These are phyloP conservation scores for Acipenser ruthenus DNA, from an alignment of 2,797 vertebrate species.

Conservation along the genomic window DNA sequence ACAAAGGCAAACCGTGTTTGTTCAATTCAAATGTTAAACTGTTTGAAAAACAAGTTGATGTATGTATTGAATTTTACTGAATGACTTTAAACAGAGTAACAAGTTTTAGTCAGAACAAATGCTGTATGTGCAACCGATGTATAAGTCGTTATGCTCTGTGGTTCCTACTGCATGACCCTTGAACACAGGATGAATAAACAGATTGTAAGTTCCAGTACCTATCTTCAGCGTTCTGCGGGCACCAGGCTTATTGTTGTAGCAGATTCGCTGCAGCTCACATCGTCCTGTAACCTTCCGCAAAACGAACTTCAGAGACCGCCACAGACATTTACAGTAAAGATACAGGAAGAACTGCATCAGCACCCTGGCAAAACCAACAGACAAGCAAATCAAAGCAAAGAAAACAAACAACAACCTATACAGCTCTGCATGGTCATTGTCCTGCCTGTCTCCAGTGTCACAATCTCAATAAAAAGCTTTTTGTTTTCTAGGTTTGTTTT, in stretches of 20 bases:
- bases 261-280: constrained; percentile 92
- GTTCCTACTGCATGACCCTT: too few species aligned
- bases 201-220: constrained; percentile 49
- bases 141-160: too few species aligned
- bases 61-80: too few species aligned
- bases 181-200: not conserved
- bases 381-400: constrained; percentile 6
- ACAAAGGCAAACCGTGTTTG: constrained; percentile 4
- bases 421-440: too few species aligned
- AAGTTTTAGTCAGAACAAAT: too few species aligned
- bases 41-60: too few species aligned
- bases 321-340: constrained; percentile 91
- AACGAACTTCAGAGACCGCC: constrained; percentile 88
- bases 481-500: not conserved
- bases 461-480: not conserved
- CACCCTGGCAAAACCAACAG: constrained; percentile 57
- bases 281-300: constrained; percentile 84
- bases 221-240: constrained; percentile 92
- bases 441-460: not conserved
- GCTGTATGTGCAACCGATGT: too few species aligned
- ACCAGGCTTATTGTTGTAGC: constrained; percentile 88
- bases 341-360: constrained; percentile 86
- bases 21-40: too few species aligned
- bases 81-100: too few species aligned
- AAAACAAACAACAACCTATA: not conserved